A percentile compares a stretch with the other conserved stretches of the same genome.
phyloP scores from a whole-genome alignment of 2,797 vertebrate species.

The Hemitrygon akajei region DNA sequence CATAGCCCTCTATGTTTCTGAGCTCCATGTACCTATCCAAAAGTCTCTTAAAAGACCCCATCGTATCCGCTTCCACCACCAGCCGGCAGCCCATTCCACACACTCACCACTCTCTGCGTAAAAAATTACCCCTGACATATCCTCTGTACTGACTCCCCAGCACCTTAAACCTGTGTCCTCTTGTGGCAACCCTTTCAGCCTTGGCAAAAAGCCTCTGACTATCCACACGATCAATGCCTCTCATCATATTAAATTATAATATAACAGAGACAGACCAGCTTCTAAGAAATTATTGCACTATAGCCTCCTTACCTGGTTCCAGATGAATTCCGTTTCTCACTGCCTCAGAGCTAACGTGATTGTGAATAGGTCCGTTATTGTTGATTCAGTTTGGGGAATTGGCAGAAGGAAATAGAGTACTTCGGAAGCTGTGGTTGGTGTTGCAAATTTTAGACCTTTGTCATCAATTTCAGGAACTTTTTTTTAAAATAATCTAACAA shows the following conservation, averaged over 20 bases:
- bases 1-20: too few species aligned
- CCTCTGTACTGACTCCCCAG: too few species aligned
- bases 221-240: too few species aligned
- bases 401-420: background rate
- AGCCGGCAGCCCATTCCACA: too few species aligned
- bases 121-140: too few species aligned
- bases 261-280: background rate
- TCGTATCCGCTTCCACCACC: too few species aligned
- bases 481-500: background rate
- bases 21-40: too few species aligned
- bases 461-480: constrained; percentile 8
- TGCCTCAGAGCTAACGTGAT: background rate
- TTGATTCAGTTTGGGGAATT: background rate
- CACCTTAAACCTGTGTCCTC: too few species aligned
- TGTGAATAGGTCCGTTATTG: background rate
- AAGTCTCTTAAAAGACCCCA: too few species aligned
- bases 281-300: background rate
- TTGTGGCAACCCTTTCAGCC: too few species aligned
- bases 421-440: background rate
- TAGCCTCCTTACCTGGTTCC: background rate
- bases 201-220: too few species aligned
- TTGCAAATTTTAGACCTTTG: background rate
- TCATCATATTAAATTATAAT: background rate
- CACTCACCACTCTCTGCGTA: too few species aligned
- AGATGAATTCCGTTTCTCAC: background rate